Evolutionary conservation across 2,797 vertebrate species (phyloP).

Genomic region (Cryptoblepharus egeriae): DNA sequence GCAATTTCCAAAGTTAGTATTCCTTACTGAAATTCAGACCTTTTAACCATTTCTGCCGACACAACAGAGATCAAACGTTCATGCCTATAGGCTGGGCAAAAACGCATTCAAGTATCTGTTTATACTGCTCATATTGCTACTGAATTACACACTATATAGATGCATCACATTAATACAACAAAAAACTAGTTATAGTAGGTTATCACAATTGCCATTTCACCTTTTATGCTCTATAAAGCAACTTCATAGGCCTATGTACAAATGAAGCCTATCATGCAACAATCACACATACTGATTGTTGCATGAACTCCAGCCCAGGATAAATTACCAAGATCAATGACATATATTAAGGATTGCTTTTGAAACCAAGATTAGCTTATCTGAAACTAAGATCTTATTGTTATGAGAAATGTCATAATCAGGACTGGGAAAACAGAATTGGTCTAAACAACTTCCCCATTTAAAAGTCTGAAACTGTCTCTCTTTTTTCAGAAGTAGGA

Average conservation of each 20-base stretch:
- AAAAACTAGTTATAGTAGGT: background rate
- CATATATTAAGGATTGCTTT: background rate
- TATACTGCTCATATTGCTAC: background rate
- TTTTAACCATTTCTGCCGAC: too few species aligned
- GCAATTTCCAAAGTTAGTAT: background rate
- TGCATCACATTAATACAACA: background rate
- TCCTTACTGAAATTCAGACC: background rate
- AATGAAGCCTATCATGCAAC: too few species aligned
- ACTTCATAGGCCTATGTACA: too few species aligned
- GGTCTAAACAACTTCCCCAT: conserved; percentile 20
- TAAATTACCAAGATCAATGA: background rate
- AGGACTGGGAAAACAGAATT: background rate
- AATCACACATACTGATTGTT: background rate
- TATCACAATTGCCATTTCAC: background rate
- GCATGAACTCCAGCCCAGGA: background rate
- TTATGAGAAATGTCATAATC: background rate
- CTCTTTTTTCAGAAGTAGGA: background rate
- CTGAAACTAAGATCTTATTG: background rate
- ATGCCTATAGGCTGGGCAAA: too few species aligned
- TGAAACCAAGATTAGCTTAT: background rate
- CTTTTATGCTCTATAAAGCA: background rate
- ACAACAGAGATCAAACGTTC: too few species aligned
- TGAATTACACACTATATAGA: background rate
- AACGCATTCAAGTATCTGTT: background rate
- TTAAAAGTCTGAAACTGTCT: conserved; percentile 9